phyloP scores from a whole-genome alignment of 2,888 invertebrate species.

The Atethmia centrago region DNA sequence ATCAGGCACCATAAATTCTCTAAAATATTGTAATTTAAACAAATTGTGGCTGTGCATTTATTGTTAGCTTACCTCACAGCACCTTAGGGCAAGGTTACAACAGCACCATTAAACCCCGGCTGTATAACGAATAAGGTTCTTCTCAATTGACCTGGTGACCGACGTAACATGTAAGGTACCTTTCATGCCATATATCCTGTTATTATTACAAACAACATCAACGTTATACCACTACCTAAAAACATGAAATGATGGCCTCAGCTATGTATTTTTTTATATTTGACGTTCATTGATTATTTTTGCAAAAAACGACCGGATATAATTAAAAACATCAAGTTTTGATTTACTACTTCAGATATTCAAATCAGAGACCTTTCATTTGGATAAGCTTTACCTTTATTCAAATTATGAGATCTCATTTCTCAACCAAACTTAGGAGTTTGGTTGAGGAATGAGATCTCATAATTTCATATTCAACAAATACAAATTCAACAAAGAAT shows the following conservation, averaged over 20 bases:
- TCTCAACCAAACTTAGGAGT: no score
- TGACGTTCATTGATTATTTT: neutral
- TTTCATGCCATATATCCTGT: no score
- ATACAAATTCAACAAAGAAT: no score
- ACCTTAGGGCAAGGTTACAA: constrained; percentile 20
- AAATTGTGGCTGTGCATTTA: neutral
- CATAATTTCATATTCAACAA: no score
- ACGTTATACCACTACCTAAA: neutral
- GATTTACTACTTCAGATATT: constrained; percentile 10
- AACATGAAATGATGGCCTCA: neutral
- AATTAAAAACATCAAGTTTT: neutral
- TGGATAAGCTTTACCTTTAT: neutral
- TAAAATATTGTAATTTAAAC: neutral
- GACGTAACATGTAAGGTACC: neutral
- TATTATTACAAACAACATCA: neutral
- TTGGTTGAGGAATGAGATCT: no score
- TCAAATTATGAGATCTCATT: no score
- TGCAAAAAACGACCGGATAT: neutral
- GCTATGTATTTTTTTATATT: neutral
- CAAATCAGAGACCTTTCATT: constrained; percentile 24
- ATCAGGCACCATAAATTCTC: neutral
- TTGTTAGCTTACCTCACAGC: constrained; percentile 1
- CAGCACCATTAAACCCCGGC: neutral
- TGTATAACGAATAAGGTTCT: constrained; percentile 3
- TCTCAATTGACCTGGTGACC: neutral